phyloP scores from a whole-genome alignment of 2,888 invertebrate genomes.

The Epinotia ramella region DNA sequence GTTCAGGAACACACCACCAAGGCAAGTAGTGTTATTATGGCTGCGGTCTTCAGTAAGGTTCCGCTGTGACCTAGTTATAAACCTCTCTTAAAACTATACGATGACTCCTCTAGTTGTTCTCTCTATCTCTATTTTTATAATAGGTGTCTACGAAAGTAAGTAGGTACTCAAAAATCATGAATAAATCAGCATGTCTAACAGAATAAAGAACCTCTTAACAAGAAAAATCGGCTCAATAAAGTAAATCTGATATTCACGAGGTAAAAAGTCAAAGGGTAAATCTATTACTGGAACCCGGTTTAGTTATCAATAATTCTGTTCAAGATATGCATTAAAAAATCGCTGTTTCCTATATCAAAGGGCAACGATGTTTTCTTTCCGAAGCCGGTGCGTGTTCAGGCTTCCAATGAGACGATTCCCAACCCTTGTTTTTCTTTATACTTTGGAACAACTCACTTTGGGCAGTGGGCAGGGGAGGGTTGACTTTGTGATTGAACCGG shows the following conservation, averaged over 20 bases:
- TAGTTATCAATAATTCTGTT: constrained; percentile 78
- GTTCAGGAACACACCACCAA: too few species aligned
- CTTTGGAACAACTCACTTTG: constrained; percentile 78
- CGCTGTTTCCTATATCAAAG: constrained; percentile 75
- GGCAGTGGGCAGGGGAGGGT: constrained; percentile 65
- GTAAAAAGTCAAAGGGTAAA: constrained; percentile 61
- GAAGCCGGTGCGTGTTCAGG: constrained; percentile 81
- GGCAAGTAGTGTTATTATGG: too few species aligned
- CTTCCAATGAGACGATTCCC: constrained; percentile 71
- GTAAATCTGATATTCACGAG: constrained; percentile 22
- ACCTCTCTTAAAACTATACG: too few species aligned
- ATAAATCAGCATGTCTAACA: not conserved
- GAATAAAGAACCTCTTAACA: constrained; percentile 15
- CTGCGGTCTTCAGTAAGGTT: too few species aligned
- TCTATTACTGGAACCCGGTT: constrained; percentile 61
- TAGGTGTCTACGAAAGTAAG: not conserved
- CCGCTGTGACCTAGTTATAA: too few species aligned
- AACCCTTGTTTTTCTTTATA: constrained; percentile 82
- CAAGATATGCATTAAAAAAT: constrained; percentile 83
- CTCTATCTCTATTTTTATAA: not conserved
- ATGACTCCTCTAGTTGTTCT: too few species aligned
- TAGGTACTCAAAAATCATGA: not conserved
- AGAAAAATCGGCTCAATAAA: constrained; percentile 6
- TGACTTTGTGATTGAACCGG: constrained; percentile 48
- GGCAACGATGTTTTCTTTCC: constrained; percentile 79